Evolutionary conservation across 2,113 vertebrate genomes (phyloP).

Genomic region (Nycticorax nycticorax): DNA sequence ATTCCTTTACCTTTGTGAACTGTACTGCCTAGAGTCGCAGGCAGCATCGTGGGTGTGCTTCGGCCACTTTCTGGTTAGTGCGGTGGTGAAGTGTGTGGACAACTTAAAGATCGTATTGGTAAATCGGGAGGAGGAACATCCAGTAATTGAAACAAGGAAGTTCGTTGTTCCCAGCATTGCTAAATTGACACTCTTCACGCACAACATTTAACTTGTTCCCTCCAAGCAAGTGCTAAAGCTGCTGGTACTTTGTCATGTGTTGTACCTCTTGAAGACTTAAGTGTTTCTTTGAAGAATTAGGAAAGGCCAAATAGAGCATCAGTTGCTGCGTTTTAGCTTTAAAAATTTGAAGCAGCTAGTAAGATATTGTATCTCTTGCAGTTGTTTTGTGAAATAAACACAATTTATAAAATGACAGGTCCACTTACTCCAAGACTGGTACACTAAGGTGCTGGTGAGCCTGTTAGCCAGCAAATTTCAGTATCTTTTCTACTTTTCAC

Average conservation of each 20-base stretch:
- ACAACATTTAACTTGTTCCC: not conserved
- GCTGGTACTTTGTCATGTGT: not conserved
- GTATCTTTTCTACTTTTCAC: not conserved
- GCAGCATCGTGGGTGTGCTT: not conserved
- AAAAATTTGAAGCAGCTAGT: not conserved
- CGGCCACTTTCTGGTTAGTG: not conserved
- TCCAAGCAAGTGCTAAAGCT: not conserved
- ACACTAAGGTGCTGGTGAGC: not conserved
- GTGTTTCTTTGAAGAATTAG: not conserved
- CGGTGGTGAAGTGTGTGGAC: not conserved
- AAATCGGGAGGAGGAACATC: conserved; percentile 1
- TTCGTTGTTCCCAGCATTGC: not conserved
- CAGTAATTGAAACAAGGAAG: conserved; percentile 48
- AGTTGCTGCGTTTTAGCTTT: not conserved
- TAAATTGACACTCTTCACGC: not conserved
- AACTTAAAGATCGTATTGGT: not conserved
- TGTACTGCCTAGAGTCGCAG: not conserved
- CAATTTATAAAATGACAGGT: not conserved
- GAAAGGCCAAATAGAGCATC: not conserved
- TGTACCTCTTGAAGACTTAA: not conserved
- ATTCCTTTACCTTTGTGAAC: not conserved
- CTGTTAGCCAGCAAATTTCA: not conserved
- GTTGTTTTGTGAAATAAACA: not conserved
- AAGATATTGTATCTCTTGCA: not conserved
- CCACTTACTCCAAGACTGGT: rapidly evolving